Percentiles rank a stretch among this genome's conserved stretches.
Conservation (phyloP, 2,113 vertebrate genomes). For the Gila orcuttii region DNA sequence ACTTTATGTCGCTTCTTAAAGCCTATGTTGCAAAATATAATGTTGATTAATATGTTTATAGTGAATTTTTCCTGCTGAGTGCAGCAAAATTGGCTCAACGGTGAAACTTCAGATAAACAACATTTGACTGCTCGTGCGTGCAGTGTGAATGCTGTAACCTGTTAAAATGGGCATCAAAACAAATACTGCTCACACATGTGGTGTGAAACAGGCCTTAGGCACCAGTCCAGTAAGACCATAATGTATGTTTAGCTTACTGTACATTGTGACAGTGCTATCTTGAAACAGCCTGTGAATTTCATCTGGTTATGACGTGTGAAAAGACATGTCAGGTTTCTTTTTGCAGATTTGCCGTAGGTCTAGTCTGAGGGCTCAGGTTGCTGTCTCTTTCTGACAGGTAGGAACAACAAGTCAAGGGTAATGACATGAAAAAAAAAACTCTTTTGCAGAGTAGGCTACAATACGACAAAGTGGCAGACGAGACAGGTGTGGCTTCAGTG, state of each 20-base stretch:
- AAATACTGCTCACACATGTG: not conserved
- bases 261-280: not conserved
- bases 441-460: not conserved
- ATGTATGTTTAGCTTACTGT: not conserved
- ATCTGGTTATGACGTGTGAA: not conserved
- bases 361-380: constrained; percentile 12
- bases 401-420: constrained; percentile 22
- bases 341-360: not conserved
- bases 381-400: constrained; percentile 13
- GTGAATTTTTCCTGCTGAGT: not conserved
- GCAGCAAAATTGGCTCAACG: not conserved
- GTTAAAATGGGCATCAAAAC: not conserved
- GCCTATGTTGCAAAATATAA: not conserved
- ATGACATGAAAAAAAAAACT: not conserved
- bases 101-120: not conserved
- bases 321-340: not conserved
- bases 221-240: not conserved
- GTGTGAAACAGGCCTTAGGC: not conserved
- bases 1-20: not conserved
- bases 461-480: not conserved
- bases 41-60: not conserved
- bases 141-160: not conserved
- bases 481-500: not conserved
- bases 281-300: not conserved
- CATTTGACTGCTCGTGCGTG: not conserved